phyloP scores from a whole-genome alignment of 2,888 invertebrate genomes.

The Elmis aenea region DNA sequence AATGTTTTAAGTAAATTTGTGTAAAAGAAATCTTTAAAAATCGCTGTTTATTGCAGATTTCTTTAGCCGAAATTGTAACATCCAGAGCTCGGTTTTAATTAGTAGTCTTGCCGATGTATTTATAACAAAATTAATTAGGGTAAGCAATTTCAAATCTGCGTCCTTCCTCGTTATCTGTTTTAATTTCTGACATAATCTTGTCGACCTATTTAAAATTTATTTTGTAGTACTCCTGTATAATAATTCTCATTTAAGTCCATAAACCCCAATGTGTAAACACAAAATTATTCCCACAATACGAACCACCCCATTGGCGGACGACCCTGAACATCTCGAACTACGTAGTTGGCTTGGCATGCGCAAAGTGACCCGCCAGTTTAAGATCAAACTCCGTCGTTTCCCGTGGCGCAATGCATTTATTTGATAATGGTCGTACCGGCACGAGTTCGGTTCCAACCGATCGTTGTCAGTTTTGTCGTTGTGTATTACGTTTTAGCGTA shows the following conservation, averaged over 20 bases:
- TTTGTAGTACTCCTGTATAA: conserved; percentile 3
- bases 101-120: too few species aligned
- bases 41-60: too few species aligned
- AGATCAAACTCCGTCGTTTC: conserved; percentile 7
- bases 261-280: conserved; percentile 14
- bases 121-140: too few species aligned
- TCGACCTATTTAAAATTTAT: neutral
- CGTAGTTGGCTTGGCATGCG: conserved; percentile 26
- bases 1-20: too few species aligned
- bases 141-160: too few species aligned
- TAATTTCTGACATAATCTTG: too few species aligned
- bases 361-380: conserved; percentile 3
- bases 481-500: conserved; percentile 11
- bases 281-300: conserved; percentile 11
- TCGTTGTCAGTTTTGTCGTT: conserved; percentile 2
- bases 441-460: conserved; percentile 7
- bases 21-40: too few species aligned
- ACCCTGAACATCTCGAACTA: conserved; percentile 22
- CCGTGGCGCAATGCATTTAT: conserved; percentile 6
- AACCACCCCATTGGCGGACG: conserved; percentile 21
- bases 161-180: too few species aligned
- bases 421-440: conserved; percentile 14
- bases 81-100: too few species aligned
- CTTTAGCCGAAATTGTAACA: too few species aligned
- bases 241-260: conserved; percentile 9